Evolutionary conservation across 2,888 invertebrate species (phyloP), one percentile per base, ranked within the genome.

Genomic region (Andrena chrysosceles): DNA sequence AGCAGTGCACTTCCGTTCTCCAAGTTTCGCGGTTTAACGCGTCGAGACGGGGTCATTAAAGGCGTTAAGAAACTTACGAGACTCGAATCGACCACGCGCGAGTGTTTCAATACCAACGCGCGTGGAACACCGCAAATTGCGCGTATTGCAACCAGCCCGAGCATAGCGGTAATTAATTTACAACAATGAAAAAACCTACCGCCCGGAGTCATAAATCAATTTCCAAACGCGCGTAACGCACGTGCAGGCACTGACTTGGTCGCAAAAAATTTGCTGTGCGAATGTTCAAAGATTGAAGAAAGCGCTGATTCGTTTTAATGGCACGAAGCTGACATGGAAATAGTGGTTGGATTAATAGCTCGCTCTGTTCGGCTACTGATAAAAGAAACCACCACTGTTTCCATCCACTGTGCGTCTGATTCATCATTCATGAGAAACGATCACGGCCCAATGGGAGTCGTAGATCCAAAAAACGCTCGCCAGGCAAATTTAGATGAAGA

Each of bases 11-110:
- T 29, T 56, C 42, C 73, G 52, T 33, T 52, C 1, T 13, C 16
- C 29, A 6, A 8, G 64, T 77, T 78, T 68, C 63, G 26, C n/a
- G 63, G 8, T 59, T 67, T 31, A 16, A 7, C 8, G 31, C 48
- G 10, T 56, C 54, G 48, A 33, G 20, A 16, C 60, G 64, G 13
- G 54, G 33, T 68, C 54, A 26, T 77, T 72, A 59, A 42, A 49
- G 33, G 33, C 42, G 10, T 67, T 62, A n/a, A 52, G 52, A 68
- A 60, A 60, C 8, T 7, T 16, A 20, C 26, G 20, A 20, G 54
- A 23, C 52, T 60, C 16, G 7, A 13, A 42, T 49, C 10, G 26
- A 42, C 66, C 35, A 4, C 42, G n/a, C 63, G 10, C n/a, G 13
- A 16, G 16, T 23, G 33, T 35, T 54, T 56, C 29, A 20, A 7